Base-by-base conservation (phyloP, 2,888 invertebrate species). In the Agriopis aurantiaria region DNA sequence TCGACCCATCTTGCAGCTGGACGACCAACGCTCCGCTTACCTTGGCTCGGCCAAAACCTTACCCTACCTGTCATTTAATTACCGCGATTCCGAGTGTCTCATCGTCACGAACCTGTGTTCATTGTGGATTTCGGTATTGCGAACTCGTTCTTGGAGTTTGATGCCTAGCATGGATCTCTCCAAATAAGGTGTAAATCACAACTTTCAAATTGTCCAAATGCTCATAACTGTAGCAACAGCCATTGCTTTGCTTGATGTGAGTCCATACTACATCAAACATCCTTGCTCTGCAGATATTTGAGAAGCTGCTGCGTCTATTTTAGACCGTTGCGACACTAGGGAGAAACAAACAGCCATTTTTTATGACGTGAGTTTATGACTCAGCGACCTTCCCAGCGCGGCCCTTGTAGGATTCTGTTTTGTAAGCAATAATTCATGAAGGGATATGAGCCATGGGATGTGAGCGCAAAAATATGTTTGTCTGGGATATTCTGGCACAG, bases 311-410 rank as follows among this genome's bases (percentile, higher is more conserved):
- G 57, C 62, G 63, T 72, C 74, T 72, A 72, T 72, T 74, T 72
- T 68, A 66, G 64, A 61, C 49, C 49, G 67, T 73, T 68, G 69
- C 68, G 69, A 73, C 69, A 70, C 64, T n/a, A 46, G 62, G 71
- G 68, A 70, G 63, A 67, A 55, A 70, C 70, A 70, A 70, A 59
- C 66, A 70, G 63, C 59, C 63, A 66, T 66, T 70, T 70, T 70
- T 66, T 70, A 70, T 66, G 66, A 63, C 59, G 62, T 11, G 43
- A 55, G 53, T 67, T 70, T 70, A 71, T 71, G 68, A 71, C 57
- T 71, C 63, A 17, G 60, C 58, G 71, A 71, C 71, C 71, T 71
- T 71, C 71, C 68, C 51, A 12, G 53, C n/a, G 49, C 61, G 68
- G 65, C 71, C 71, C 68, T 68, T 62, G 55, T 56, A 23, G 46